These are phyloP conservation scores for Pterocles orientalis DNA, from an alignment of 2,113 vertebrate genomes.

Conservation along the genomic window DNA sequence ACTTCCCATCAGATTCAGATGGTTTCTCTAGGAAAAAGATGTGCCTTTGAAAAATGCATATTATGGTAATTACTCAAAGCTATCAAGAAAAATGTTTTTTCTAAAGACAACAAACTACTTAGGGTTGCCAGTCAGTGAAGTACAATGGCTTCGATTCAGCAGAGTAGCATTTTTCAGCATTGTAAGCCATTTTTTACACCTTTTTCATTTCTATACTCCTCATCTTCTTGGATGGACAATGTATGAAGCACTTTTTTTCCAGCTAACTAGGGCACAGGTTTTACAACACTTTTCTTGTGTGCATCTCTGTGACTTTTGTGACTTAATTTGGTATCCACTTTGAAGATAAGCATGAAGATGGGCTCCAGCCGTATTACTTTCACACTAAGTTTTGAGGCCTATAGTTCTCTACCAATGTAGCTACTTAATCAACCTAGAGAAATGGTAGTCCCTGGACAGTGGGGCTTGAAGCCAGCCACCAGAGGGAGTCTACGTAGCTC, in stretches of 20 bases:
- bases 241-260: neutral
- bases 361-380: neutral
- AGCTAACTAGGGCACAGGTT: neutral
- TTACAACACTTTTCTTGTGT: neutral
- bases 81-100: neutral
- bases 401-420: neutral
- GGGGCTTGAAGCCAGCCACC: neutral
- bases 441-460: neutral
- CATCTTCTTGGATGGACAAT: neutral
- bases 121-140: rapidly evolving
- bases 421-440: neutral
- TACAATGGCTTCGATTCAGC: neutral
- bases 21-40: neutral
- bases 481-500: neutral
- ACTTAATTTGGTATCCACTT: neutral
- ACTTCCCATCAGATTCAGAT: neutral
- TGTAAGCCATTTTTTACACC: neutral
- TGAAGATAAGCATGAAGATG: neutral
- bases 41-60: neutral
- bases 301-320: neutral
- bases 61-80: neutral
- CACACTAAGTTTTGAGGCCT: neutral
- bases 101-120: neutral
- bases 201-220: neutral
- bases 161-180: neutral